These are phyloP conservation scores for Cyprinus carpio DNA, from an alignment of 2,113 vertebrate species.

Conservation along the genomic window DNA sequence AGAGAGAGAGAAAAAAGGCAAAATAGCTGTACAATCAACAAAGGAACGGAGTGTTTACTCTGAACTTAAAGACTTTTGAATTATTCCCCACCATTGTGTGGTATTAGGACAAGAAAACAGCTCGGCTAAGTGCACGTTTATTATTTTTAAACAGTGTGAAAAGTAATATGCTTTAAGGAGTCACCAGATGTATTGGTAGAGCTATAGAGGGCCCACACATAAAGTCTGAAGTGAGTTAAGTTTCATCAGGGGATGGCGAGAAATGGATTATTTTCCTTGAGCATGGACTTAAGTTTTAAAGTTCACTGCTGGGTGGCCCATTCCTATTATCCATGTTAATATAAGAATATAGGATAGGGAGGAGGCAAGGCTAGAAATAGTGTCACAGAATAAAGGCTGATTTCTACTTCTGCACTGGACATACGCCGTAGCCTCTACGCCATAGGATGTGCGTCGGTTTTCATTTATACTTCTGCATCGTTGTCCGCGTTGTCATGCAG, in stretches of 20 bases:
- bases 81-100: conserved; percentile 66
- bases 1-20: conserved; percentile 45
- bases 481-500: too few relatives aligned
- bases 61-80: conserved; percentile 78
- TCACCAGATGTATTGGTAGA: conserved; percentile 59
- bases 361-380: conserved; percentile 46
- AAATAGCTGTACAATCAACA: conserved; percentile 73
- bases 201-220: conserved; percentile 47
- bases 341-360: conserved; percentile 75
- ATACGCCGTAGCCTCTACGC: too few relatives aligned
- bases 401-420: too few relatives aligned
- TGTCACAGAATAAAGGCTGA: neutral
- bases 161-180: conserved; percentile 75
- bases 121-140: conserved; percentile 75
- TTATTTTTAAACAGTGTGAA: conserved; percentile 78
- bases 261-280: conserved; percentile 75
- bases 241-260: conserved; percentile 62
- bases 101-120: conserved; percentile 71
- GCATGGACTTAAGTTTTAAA: conserved; percentile 71
- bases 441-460: too few relatives aligned
- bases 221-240: conserved; percentile 62
- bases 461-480: too few relatives aligned
- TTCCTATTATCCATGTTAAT: conserved; percentile 77
- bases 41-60: conserved; percentile 78
- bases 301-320: conserved; percentile 76